Base-by-base conservation (phyloP, 2,113 vertebrate species). In the Himantopus leucocephalus region DNA sequence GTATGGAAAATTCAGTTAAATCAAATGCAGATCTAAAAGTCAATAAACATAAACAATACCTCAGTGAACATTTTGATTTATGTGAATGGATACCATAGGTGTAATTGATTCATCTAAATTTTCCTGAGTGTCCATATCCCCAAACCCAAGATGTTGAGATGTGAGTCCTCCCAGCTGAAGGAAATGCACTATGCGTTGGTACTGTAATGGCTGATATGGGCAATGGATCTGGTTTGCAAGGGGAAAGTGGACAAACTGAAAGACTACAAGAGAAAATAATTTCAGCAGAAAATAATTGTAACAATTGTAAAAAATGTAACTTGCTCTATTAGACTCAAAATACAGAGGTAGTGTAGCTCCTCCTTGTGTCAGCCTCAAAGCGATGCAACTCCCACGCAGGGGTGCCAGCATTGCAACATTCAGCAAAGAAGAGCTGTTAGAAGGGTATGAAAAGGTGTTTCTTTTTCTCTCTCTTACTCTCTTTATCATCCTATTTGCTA, bases 281-380 rank as follows among this genome's bases (percentile, higher is more conserved):
- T 80, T 32, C 58, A 60, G 15, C 52, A 94, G 89, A 56, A 84
- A 70, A 74, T 15, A 58, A 55, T 43, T 39, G 21, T 50, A 23
- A 50, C 12, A 24, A 50, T 50, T 50, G 22, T 50, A 50, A 50
- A 50, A 50, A 50, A 50, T 55, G n/a, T 66, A 59, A 21, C 41
- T 72, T 30, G 26, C 32, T 62, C 11, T 37, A 5, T 29, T 77
- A 43, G 12, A 9, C 18, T 82, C 68, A 37, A 55, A 90, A 76
- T 89, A 30, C 8, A 14, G 12, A 75, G n/a, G 86, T 92, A 18
- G 70, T 67, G 78, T 73, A 85, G 94, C 95, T 96, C 96, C 94
- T 95, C 95, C 92, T 91, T 91, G 95, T 93, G 91, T 89, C 71
- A 76, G 63, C 67, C 48, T 92, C 71, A 41, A 50, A 88, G 67